These are phyloP conservation scores for Parnassius orleans DNA, from an alignment of 2,888 invertebrate genomes.

Conservation along the genomic window DNA sequence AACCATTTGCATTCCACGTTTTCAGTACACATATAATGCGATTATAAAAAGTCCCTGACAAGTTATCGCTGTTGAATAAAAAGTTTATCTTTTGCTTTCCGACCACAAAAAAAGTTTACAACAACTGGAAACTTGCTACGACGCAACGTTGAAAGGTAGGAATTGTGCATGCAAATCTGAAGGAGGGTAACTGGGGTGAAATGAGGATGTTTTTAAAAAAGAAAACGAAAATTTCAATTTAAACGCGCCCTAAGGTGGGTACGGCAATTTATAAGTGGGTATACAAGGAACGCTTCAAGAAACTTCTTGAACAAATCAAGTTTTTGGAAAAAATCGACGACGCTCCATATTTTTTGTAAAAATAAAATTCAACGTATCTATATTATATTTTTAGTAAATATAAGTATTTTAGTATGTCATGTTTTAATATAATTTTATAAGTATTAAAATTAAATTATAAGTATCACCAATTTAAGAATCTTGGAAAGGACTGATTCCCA, in stretches of 20 bases:
- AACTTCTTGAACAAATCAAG: background rate
- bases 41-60: conserved; percentile 3
- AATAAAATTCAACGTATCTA: no score
- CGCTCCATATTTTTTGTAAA: no score
- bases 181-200: conserved; percentile 40
- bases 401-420: no score
- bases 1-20: background rate
- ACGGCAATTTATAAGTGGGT: conserved; percentile 29
- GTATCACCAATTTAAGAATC: no score
- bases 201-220: conserved; percentile 57
- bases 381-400: no score
- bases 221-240: conserved; percentile 76
- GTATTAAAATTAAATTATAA: no score
- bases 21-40: background rate
- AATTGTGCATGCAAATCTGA: conserved; percentile 66
- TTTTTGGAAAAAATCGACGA: conserved; percentile 9
- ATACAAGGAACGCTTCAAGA: conserved; percentile 12
- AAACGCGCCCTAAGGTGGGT: conserved; percentile 68
- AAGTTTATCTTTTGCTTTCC: conserved; percentile 18
- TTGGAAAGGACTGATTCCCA: no score
- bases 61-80: conserved; percentile 14
- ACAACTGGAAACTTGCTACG: conserved; percentile 27
- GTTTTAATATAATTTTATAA: no score
- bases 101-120: conserved; percentile 24
- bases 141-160: conserved; percentile 39